A percentile compares a stretch with the other conserved stretches of the same genome.
These are phyloP conservation scores for Drosophila sordidula DNA, from an alignment of 2,888 invertebrate species.

Conservation along the genomic window DNA sequence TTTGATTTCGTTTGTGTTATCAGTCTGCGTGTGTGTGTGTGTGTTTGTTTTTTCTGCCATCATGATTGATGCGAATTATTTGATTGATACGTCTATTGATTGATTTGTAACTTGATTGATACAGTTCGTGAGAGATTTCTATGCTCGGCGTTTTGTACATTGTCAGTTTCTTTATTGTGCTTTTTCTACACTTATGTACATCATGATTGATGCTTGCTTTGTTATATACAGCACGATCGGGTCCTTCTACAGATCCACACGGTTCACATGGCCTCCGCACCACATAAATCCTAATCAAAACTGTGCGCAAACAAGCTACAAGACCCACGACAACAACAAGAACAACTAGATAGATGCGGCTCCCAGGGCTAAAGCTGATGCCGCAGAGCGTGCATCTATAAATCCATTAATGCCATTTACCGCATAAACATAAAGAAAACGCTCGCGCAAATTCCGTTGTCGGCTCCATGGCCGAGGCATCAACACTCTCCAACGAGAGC, in stretches of 20 bases:
- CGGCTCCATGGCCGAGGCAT: slow-evolving; percentile 16
- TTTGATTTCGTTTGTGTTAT: too few species aligned
- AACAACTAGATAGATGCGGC: slow-evolving; percentile 1
- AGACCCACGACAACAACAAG: neutral
- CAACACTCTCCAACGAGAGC: slow-evolving; percentile 29
- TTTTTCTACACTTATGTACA: slow-evolving; percentile 27
- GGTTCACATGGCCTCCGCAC: slow-evolving; percentile 49
- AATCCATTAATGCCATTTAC: slow-evolving; percentile 80
- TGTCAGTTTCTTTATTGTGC: too few species aligned
- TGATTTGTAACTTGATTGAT: slow-evolving; percentile 22
- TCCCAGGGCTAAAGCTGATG: slow-evolving; percentile 11
- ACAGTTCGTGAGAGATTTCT: neutral
- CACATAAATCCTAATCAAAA: slow-evolving; percentile 77
- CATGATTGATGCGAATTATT: slow-evolving; percentile 20
- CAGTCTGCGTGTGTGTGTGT: too few species aligned
- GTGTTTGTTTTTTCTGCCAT: too few species aligned
- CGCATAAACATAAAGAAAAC: slow-evolving; percentile 76
- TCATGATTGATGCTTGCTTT: slow-evolving; percentile 48
- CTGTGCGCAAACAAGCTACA: slow-evolving; percentile 65
- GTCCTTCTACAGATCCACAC: slow-evolving; percentile 4
- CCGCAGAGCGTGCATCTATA: slow-evolving; percentile 66
- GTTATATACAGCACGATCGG: slow-evolving; percentile 7
- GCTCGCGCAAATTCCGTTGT: slow-evolving; percentile 37
- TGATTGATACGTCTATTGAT: neutral
- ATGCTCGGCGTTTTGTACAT: too few species aligned